Conservation (phyloP, 1,140 invertebrate genomes). For the Muscidifurax raptorellus region DNA sequence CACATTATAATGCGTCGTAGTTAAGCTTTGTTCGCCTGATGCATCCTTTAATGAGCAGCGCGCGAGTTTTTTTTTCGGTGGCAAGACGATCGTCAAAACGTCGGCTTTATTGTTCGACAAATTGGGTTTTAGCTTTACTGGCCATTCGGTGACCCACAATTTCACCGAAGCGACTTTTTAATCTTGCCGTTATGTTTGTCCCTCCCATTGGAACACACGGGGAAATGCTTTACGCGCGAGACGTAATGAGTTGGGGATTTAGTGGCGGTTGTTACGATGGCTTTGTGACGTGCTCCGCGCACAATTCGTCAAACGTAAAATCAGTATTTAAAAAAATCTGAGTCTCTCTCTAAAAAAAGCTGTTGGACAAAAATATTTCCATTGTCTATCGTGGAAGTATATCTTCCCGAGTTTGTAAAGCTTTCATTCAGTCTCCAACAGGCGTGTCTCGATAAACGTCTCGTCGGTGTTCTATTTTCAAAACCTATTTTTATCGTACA, state of each 20-base stretch:
- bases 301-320: no score
- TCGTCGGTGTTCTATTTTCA: slow-evolving; percentile 18
- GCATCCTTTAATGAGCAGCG: slow-evolving; percentile 11
- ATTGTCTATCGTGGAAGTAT: no score
- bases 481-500: slow-evolving; percentile 23
- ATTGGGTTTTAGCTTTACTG: slow-evolving; percentile 40
- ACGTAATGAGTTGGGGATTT: background rate
- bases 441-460: background rate
- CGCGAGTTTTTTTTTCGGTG: background rate
- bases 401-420: background rate
- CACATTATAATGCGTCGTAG: background rate
- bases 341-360: no score
- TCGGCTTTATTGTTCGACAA: slow-evolving; percentile 25
- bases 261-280: no score
- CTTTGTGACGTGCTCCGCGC: no score
- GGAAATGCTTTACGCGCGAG: background rate
- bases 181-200: background rate
- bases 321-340: no score
- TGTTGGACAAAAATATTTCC: no score
- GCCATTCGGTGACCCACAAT: slow-evolving; percentile 5
- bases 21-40: background rate
- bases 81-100: slow-evolving; percentile 7
- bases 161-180: background rate
- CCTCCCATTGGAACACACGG: background rate
- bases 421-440: background rate